A percentile compares a stretch with the other conserved stretches of the same genome.
phyloP scores from a whole-genome alignment of 2,797 vertebrate species.

The Tangara arthus region DNA sequence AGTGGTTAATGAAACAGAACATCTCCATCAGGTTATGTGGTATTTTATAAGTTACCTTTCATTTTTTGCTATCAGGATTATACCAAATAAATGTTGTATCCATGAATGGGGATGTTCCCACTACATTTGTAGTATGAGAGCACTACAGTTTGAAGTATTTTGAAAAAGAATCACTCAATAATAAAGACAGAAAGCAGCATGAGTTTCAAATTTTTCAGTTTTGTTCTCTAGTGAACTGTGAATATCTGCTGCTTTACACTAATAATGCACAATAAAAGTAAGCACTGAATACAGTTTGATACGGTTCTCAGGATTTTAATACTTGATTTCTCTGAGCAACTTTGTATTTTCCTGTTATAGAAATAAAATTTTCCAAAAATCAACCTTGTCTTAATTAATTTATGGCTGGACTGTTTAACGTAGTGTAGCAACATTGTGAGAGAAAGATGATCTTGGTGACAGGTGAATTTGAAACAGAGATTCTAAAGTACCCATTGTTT shows the following conservation, averaged over 20 bases:
- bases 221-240: background rate
- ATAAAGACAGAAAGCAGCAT: background rate
- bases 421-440: background rate
- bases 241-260: constrained; percentile 1
- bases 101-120: background rate
- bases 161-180: background rate
- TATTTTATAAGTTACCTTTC: background rate
- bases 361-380: constrained; percentile 67
- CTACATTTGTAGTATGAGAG: background rate
- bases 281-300: constrained; percentile 26
- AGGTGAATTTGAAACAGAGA: background rate
- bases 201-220: background rate
- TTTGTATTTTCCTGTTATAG: constrained; percentile 50
- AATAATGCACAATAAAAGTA: background rate
- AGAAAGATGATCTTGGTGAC: background rate
- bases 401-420: background rate
- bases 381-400: background rate
- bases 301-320: constrained; percentile 54
- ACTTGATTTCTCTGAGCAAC: background rate
- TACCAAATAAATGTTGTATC: background rate
- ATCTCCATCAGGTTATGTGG: background rate
- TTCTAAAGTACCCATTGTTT: background rate
- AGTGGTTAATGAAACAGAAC: background rate
- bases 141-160: background rate
- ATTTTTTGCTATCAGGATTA: background rate